Base-by-base conservation (phyloP, 2,797 vertebrate genomes). In the Gadopsis marmoratus region DNA sequence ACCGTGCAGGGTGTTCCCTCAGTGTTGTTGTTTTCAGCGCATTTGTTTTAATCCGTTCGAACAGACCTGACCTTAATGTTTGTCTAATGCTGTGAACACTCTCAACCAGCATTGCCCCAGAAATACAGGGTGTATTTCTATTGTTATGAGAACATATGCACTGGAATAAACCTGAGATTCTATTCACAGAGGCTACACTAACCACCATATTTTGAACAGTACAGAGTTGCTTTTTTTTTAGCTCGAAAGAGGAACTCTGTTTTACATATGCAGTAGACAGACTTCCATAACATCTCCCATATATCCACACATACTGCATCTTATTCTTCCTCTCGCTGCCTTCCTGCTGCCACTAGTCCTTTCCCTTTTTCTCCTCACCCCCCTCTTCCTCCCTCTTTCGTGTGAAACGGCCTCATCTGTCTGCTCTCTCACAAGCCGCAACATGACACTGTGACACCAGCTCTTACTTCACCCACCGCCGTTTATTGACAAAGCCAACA, bases 401-500 rank as follows among this genome's bases (percentile, higher is more conserved):
- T 95, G 94, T 92, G 95, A 95, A 95, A 95, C 90, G 73, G 33
- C 82, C 74, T 90, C 69, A 78, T 81, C 81, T 73, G 86, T 89
- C 93, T 90, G 89, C 86, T 89, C 81, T 76, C 69, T 6, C 92
- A 61, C 95, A 95, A 93, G 95, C 90, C 63, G 90, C 89, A 95
- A 95, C 95, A 94, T 4, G 94, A 95, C 86, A 92, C 92, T 60
- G 83, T 89, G 91, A 92, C 91, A 88, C 73, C 85, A 63, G 78
- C 88, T 88, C 87, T 95, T 94, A 93, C 94, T 94, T 94, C 93
- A 94, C 88, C 92, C 72, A 86, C 86, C 45, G 84, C 88, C 92
- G 90, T 91, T 89, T 92, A 90, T 87, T 89, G 85, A 90, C 91
- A 90, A 62, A 89, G 83, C 87, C 74, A 94, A 95, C 95, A 90